Evolutionary conservation across 2,113 vertebrate species (phyloP).

Genomic region (Alaudala cheleensis): DNA sequence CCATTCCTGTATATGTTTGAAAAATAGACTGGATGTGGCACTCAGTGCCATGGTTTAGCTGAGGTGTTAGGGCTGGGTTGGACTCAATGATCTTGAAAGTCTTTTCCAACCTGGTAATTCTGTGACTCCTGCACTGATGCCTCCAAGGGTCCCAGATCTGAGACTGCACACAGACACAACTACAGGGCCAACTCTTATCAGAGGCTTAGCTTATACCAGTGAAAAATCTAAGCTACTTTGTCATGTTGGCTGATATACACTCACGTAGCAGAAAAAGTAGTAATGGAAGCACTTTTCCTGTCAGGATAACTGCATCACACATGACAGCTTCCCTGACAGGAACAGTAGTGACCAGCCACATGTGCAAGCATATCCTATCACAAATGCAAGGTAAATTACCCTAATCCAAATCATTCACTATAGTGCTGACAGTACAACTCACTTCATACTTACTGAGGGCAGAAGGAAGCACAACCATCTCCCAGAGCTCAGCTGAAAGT

Average conservation of each 20-base stretch:
- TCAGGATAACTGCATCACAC: not conserved
- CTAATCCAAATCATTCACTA: not conserved
- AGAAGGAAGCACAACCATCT: not conserved
- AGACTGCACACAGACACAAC: not conserved
- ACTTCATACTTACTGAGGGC: not conserved
- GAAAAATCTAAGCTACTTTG: not conserved
- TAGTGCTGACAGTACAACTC: not conserved
- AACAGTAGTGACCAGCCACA: not conserved
- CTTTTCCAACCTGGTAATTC: no score
- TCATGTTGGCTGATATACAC: not conserved
- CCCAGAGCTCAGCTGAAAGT: not conserved
- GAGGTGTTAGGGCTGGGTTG: no score
- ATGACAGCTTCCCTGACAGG: not conserved
- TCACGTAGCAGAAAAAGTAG: not conserved
- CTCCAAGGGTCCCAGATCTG: accelerated
- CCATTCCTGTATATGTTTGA: no score
- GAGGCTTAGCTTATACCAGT: not conserved
- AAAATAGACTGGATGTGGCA: no score
- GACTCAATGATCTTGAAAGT: no score
- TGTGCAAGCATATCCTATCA: not conserved
- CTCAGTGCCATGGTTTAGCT: no score
- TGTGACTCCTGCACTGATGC: not conserved
- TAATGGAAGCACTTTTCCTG: constrained; percentile 1
- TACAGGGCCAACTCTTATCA: not conserved
- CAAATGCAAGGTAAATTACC: not conserved